Evolutionary conservation across 1,140 invertebrate genomes (phyloP), one percentile per base, ranked within the genome.

Genomic region (Drosophila serrata): DNA sequence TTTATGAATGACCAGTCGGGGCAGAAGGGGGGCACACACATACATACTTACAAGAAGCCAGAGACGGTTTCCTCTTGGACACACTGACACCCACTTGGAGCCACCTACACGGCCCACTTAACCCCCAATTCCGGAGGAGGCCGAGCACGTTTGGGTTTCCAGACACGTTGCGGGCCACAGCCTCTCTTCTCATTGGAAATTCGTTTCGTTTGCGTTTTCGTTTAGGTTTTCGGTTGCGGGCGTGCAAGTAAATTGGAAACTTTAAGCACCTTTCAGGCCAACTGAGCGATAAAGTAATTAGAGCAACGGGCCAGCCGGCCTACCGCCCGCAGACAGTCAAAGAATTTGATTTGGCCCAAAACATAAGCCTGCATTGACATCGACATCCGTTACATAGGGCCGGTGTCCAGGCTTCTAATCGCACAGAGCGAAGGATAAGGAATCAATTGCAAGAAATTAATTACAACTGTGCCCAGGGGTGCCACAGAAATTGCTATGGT

Each of bases 151-250:
- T 88, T 88, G 65, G 64, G 53, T 90, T 88, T 88, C 84, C 77
- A 88, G 73, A 75, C 84, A 88, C 84, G 84, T 88, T 84, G 84
- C 17, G 19, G 51, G 4, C 51, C 51, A 64, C 48, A 80, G 80
- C 80, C 63, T 84, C 70, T 75, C 76, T 63, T 84, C 70, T 81
- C 82, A 90, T 88, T 72, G 84, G 85, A 88, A 88, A 78, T 88
- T 88, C 68, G 75, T 81, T 73, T 68, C 80, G 33, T 55, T 55
- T 55, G 31, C 51, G 51, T 24, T 55, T 55, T 55, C 51, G 51
- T 55, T 55, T 55, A 37, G 51, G 13, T 55, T 55, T 88, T 88
- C 64, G 70, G 75, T 81, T 73, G 64, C 80, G 67, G 79, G 64
- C 51, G 53, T 65, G 31, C 58, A 58, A 75, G 67, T 75, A 88